Conservation (phyloP, 2,888 invertebrate genomes). For the Antheraea yamamai region DNA sequence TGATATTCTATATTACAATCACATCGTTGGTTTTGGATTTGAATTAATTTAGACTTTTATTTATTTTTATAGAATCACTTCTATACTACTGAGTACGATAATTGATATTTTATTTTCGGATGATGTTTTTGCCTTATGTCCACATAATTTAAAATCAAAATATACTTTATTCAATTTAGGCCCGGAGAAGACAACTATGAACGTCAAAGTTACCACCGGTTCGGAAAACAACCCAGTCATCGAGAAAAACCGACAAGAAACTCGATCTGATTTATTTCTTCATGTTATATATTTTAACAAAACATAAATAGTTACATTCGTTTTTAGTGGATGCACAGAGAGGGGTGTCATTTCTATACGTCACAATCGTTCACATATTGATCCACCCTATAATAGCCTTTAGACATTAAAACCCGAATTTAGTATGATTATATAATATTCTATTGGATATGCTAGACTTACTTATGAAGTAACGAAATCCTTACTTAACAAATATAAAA, state of each 20-base stretch:
- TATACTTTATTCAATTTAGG: too few relatives aligned
- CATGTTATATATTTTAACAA: too few relatives aligned
- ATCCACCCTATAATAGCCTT: too few relatives aligned
- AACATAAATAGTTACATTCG: too few relatives aligned
- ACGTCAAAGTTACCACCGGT: too few relatives aligned
- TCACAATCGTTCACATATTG: too few relatives aligned
- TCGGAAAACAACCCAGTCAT: too few relatives aligned
- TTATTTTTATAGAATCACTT: conserved; percentile 45
- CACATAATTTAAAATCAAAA: background rate
- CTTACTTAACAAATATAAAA: background rate
- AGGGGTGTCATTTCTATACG: too few relatives aligned
- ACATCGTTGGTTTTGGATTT: conserved; percentile 68
- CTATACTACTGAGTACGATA: background rate
- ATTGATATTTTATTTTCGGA: background rate
- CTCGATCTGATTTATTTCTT: too few relatives aligned
- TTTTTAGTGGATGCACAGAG: too few relatives aligned
- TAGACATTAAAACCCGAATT: background rate
- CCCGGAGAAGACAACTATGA: too few relatives aligned
- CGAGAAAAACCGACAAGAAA: too few relatives aligned
- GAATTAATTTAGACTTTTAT: conserved; percentile 73
- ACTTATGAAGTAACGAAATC: background rate
- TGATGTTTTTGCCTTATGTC: background rate
- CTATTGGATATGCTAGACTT: background rate
- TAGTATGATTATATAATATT: background rate
- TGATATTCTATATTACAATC: conserved; percentile 73